These are phyloP conservation scores for Empis stercorea DNA, from an alignment of 2,888 invertebrate genomes.

Conservation along the genomic window DNA sequence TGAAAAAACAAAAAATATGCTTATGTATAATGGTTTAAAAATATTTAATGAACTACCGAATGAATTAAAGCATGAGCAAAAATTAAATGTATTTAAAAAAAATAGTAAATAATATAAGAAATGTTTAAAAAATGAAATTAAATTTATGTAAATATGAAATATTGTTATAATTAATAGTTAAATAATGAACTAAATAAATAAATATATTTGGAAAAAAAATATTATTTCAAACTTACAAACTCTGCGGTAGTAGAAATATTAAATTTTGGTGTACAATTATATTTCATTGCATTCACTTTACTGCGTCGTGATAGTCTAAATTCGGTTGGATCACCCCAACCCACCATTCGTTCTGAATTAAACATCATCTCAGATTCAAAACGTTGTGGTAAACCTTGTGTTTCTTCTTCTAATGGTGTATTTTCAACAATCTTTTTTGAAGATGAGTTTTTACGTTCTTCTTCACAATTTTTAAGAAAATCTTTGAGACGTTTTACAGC, in stretches of 20 bases:
- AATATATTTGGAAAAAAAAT: too few relatives aligned
- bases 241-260: slow-evolving; percentile 27
- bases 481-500: slow-evolving; percentile 30
- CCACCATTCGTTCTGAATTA: slow-evolving; percentile 48
- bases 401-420: slow-evolving; percentile 6
- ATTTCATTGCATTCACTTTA: slow-evolving; percentile 20
- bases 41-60: too few relatives aligned
- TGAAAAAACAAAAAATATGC: too few relatives aligned
- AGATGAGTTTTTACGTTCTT: slow-evolving; percentile 23
- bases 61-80: too few relatives aligned
- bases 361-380: slow-evolving; percentile 9
- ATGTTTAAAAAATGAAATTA: too few relatives aligned
- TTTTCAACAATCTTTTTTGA: slow-evolving; percentile 9
- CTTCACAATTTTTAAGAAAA: slow-evolving; percentile 27
- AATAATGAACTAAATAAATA: too few relatives aligned
- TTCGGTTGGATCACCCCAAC: slow-evolving; percentile 53
- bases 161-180: too few relatives aligned
- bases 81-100: too few relatives aligned
- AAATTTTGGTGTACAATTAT: slow-evolving; percentile 27
- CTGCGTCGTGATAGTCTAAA: slow-evolving; percentile 18
- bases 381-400: background rate
- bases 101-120: too few relatives aligned
- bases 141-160: too few relatives aligned
- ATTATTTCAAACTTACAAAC: too few relatives aligned
- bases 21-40: too few relatives aligned